phyloP scores from a whole-genome alignment of 2,797 vertebrate species.

The Coilia nasus region DNA sequence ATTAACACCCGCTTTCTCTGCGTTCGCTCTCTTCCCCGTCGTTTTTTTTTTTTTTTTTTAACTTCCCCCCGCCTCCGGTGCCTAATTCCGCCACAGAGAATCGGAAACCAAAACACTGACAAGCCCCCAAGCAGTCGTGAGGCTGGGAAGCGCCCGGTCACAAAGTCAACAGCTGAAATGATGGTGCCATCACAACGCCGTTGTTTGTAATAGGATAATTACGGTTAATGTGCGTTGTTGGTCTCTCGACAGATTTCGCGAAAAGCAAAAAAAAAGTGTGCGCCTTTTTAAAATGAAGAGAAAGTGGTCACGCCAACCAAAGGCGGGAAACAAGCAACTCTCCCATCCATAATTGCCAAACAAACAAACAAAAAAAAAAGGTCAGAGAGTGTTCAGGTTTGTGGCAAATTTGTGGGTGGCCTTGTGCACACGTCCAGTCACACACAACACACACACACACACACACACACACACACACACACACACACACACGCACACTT shows the following conservation, averaged over 20 bases:
- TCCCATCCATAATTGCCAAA: neutral
- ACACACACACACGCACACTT: too few relatives aligned
- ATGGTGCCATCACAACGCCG: neutral
- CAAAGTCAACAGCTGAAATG: neutral
- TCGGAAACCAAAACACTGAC: constrained; percentile 20
- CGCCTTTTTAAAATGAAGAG: neutral
- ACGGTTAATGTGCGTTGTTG: constrained; percentile 12
- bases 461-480: too few relatives aligned
- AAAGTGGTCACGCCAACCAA: neutral
- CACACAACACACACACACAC: too few relatives aligned
- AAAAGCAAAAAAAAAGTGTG: neutral
- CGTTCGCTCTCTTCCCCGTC: neutral
- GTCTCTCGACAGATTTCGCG: constrained; percentile 16
- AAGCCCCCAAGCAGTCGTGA: neutral
- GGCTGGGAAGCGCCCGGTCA: neutral
- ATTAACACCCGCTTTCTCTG: constrained; percentile 74
- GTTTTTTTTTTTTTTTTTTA: neutral
- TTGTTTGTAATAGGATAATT: constrained; percentile 11
- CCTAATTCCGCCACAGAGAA: constrained; percentile 26
- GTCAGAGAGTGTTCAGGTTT: constrained; percentile 51
- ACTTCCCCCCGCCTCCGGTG: neutral
- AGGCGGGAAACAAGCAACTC: neutral
- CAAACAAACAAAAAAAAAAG: constrained; percentile 44
- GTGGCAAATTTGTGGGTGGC: constrained; percentile 46
- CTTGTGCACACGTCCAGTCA: neutral